Evolutionary conservation across 1,140 invertebrate genomes (phyloP), one percentile per base, ranked within the genome.

Genomic region (Frieseomelitta varia): DNA sequence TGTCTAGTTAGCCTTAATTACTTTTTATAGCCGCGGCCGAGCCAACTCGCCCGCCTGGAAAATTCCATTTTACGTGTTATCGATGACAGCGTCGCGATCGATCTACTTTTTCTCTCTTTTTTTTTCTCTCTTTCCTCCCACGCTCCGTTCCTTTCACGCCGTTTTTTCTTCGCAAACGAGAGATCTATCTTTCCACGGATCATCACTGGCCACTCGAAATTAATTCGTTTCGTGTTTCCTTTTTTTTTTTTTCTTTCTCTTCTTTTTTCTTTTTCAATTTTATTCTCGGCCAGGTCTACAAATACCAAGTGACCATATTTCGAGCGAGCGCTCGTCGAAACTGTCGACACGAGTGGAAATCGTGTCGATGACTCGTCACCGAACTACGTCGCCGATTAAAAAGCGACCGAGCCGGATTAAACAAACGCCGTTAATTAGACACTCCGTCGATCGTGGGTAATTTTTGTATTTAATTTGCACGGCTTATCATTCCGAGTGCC

Each of bases 1-100:
- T 15, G 55, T 80, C 79, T 80, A 56, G 79, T 72, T 72, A 72
- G 53, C 34, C 79, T 80, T 53, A 34, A 76, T 76, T 53, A 67
- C 47, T 68, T 68, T 27, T n/a, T 79, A 67, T 47, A 2, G 21
- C 15, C 12, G 17, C 19, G 1, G 14, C 15, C 30, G 30, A 39
- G 10, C 0, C 30, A 14, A 34, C 21, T 47, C 30, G 30, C 12
- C 19, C 51, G 27, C 0, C 27, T 15, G 51, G 14, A 55, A 74
- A 55, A 74, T 74, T 76, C 0, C 4, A 15, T 58, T 76, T 39
- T 17, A 39, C 30, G 74, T 34, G 24, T 58, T 58, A 76, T 47
- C 55, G 55, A 56, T 17, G 12, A 34, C 24, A 6, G 2, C 6
- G 21, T 69, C 4, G 34, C 4, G 34, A 47, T n/a, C 14, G 27